Percentiles rank a stretch among this genome's conserved stretches.
phyloP scores from a whole-genome alignment of 1,140 invertebrate species.

The Drosophila navojoa region DNA sequence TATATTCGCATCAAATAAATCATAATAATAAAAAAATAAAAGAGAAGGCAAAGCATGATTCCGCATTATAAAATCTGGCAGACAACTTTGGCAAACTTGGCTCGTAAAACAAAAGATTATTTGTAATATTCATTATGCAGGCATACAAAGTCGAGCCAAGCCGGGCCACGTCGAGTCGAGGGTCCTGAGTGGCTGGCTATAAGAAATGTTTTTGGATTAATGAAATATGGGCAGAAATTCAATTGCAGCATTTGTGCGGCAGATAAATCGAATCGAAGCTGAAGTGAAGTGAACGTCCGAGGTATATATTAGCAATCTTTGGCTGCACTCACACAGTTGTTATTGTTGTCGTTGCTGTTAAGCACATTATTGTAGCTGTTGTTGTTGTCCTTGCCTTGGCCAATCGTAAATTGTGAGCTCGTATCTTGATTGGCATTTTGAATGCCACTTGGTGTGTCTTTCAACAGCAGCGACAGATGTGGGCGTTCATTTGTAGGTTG shows the following conservation, averaged over 20 bases:
- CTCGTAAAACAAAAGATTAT: conserved; percentile 21
- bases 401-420: conserved; percentile 66
- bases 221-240: conserved; percentile 26
- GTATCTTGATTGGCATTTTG: conserved; percentile 54
- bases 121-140: conserved; percentile 35
- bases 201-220: conserved; percentile 13
- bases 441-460: conserved; percentile 51
- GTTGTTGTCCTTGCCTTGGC: conserved; percentile 32
- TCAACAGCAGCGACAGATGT: conserved; percentile 40
- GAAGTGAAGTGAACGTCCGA: conserved; percentile 22
- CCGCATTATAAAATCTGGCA: not conserved
- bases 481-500: conserved; percentile 28
- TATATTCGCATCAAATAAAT: not conserved
- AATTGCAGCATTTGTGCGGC: conserved; percentile 15
- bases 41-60: not conserved
- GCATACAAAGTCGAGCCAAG: not conserved
- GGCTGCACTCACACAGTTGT: conserved; percentile 21
- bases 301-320: conserved; percentile 32
- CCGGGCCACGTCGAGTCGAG: not conserved
- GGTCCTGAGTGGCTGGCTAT: not conserved
- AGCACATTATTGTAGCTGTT: conserved; percentile 11
- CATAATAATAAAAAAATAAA: not conserved
- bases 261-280: conserved; percentile 7
- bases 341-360: conserved; percentile 8
- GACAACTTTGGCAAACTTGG: conserved; percentile 5